phyloP scores from a whole-genome alignment of 1,140 invertebrate genomes.

The Phthorimaea operculella region DNA sequence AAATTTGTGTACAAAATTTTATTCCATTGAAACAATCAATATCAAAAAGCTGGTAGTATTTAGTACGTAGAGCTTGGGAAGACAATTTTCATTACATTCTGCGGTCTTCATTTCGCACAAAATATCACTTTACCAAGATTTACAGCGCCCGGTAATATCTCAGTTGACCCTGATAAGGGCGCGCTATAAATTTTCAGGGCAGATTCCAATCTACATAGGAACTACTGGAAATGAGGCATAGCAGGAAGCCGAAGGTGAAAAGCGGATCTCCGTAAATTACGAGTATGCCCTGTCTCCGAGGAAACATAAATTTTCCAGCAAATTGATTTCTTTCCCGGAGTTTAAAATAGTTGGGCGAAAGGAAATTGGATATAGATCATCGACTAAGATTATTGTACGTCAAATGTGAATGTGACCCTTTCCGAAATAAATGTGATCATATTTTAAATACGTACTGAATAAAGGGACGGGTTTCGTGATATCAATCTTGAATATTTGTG shows the following conservation, averaged over 20 bases:
- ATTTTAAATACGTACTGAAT: too few species aligned
- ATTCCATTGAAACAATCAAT: not conserved
- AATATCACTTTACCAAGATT: not conserved
- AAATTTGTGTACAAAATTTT: too few species aligned
- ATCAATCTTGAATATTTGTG: too few species aligned
- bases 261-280: not conserved
- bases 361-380: too few species aligned
- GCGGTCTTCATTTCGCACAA: not conserved
- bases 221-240: not conserved
- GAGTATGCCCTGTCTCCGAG: not conserved
- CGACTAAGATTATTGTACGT: too few species aligned
- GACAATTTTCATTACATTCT: not conserved
- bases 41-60: not conserved
- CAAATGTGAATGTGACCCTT: too few species aligned
- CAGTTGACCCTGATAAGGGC: not conserved
- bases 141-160: not conserved
- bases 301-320: not conserved
- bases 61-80: not conserved
- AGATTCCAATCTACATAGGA: constrained; percentile 5
- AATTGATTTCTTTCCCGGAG: not conserved
- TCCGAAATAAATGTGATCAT: too few species aligned
- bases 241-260: not conserved
- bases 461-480: too few species aligned
- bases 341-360: too few species aligned
- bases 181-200: not conserved